phyloP scores from a whole-genome alignment of 2,888 invertebrate species.

The Anodontia alba region DNA sequence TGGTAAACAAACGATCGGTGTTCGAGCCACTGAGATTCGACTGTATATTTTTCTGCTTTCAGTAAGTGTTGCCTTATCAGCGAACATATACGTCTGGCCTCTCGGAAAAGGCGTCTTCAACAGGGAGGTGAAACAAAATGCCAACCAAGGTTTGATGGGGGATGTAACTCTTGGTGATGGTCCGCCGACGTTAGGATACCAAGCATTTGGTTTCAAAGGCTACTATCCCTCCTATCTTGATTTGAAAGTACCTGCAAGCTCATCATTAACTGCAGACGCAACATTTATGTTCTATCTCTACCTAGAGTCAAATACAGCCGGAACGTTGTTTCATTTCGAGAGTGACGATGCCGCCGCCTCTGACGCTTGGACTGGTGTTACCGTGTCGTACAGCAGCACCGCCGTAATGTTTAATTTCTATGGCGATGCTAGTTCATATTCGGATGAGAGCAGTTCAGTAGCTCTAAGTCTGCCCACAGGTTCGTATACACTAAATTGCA shows the following conservation, averaged over 20 bases:
- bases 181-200: not conserved
- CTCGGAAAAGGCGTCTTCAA: not conserved
- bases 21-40: too few species aligned
- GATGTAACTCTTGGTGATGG: not conserved
- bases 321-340: not conserved
- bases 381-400: not conserved
- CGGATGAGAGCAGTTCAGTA: not conserved
- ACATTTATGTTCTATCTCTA: not conserved
- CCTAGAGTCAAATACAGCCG: not conserved
- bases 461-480: not conserved
- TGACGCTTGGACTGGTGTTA: not conserved
- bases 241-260: not conserved
- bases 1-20: too few species aligned
- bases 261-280: not conserved
- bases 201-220: not conserved
- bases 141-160: not conserved
- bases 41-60: too few species aligned
- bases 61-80: not conserved
- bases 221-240: not conserved
- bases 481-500: not conserved
- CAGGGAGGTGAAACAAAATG: not conserved
- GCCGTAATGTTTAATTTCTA: not conserved
- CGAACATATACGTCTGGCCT: slow-evolving; percentile 1
- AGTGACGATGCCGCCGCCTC: not conserved
- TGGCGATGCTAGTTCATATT: not conserved